Conservation (phyloP, 2,888 invertebrate genomes). For the Mythimna vitellina region DNA sequence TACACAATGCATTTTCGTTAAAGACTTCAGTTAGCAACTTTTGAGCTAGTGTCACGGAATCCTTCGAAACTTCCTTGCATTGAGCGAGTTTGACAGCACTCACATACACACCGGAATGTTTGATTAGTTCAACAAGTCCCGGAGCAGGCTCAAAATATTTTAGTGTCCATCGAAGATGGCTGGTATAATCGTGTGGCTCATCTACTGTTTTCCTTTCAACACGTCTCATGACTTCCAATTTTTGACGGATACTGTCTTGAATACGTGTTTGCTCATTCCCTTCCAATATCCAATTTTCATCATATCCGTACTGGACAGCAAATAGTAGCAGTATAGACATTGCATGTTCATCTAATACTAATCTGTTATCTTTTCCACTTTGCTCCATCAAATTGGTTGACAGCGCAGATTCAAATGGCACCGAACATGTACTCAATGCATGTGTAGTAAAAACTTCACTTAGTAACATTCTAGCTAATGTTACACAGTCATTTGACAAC, state of each 20-base stretch:
- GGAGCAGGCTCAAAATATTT: conserved; percentile 2
- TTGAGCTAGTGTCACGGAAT: background rate
- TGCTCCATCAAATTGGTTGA: no score
- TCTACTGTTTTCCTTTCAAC: background rate
- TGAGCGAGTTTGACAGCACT: conserved; percentile 9
- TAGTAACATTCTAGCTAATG: conserved; percentile 9
- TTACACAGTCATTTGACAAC: background rate
- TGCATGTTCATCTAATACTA: conserved; percentile 8
- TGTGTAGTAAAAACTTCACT: conserved; percentile 1
- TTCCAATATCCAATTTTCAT: background rate
- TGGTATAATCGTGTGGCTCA: background rate
- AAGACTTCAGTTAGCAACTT: background rate
- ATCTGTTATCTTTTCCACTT: background rate
- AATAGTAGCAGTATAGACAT: background rate
- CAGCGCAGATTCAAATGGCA: no score
- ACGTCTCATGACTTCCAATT: background rate
- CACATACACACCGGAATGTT: conserved; percentile 13
- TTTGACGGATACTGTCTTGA: background rate
- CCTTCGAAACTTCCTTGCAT: background rate
- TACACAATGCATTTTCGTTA: background rate
- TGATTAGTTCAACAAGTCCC: conserved; percentile 9
- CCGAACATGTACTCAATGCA: conserved; percentile 15
- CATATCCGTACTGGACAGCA: background rate
- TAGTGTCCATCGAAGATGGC: conserved; percentile 11
- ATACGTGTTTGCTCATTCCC: background rate